phyloP scores from a whole-genome alignment of 2,797 vertebrate genomes.

The Gallinago solitaria region DNA sequence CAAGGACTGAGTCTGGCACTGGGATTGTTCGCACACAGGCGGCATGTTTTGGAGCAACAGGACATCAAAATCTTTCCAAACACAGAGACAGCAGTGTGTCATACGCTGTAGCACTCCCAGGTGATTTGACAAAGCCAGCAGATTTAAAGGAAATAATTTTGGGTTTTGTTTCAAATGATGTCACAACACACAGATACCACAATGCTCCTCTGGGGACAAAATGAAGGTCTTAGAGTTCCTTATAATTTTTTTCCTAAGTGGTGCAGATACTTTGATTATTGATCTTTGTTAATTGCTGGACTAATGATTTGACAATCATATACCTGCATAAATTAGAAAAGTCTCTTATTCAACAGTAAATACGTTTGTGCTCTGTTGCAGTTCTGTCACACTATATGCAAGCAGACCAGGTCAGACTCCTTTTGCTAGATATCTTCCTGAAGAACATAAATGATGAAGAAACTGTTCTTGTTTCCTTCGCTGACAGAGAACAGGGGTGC shows the following conservation, averaged over 20 bases:
- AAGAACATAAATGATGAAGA: not conserved
- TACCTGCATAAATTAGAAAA: not conserved
- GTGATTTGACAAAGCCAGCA: not conserved
- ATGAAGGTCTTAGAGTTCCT: not conserved
- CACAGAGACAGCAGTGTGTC: not conserved
- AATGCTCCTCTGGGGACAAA: not conserved
- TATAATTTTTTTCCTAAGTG: not conserved
- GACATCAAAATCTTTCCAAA: not conserved
- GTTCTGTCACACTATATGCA: not conserved
- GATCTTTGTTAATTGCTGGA: not conserved
- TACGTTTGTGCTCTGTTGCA: not conserved
- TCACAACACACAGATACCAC: not conserved
- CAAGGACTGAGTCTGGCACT: not conserved
- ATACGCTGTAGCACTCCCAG: not conserved
- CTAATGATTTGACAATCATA: not conserved
- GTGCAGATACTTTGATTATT: not conserved
- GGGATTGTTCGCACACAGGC: rapidly evolving
- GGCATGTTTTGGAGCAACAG: not conserved
- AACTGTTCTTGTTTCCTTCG: not conserved
- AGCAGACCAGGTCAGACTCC: not conserved
- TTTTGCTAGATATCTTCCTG: not conserved
- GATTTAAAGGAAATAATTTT: not conserved
- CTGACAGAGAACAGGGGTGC: rapidly evolving
- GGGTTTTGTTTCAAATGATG: not conserved
- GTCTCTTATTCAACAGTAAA: not conserved